These are phyloP conservation scores for Hemaris fuciformis DNA, from an alignment of 2,888 invertebrate genomes.

Conservation along the genomic window DNA sequence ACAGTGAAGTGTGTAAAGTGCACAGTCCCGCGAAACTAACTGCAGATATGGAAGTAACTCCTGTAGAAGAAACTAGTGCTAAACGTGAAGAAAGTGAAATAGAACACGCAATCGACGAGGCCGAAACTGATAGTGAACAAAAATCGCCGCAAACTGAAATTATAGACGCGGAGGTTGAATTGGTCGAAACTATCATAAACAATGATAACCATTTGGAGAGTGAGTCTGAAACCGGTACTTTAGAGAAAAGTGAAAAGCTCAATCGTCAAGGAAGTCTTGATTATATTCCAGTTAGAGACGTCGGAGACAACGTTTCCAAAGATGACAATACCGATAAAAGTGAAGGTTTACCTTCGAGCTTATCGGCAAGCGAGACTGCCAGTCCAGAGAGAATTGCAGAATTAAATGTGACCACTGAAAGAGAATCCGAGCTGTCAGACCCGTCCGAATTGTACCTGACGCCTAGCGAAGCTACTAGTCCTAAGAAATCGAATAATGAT, in stretches of 20 bases:
- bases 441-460: constrained; percentile 86
- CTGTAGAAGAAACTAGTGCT: constrained; percentile 57
- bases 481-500: constrained; percentile 55
- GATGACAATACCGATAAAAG: constrained; percentile 75
- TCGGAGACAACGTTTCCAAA: constrained; percentile 63
- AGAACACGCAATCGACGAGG: constrained; percentile 60
- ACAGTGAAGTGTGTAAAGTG: constrained; percentile 85
- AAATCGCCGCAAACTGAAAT: constrained; percentile 36
- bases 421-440: constrained; percentile 85
- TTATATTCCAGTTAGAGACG: constrained; percentile 76
- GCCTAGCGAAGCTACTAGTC: constrained; percentile 83
- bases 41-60: constrained; percentile 44
- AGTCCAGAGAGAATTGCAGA: constrained; percentile 72
- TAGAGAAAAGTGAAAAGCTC: constrained; percentile 61
- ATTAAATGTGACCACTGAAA: constrained; percentile 65
- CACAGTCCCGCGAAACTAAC: constrained; percentile 74
- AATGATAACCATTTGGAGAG: constrained; percentile 63
- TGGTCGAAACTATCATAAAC: constrained; percentile 56
- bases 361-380: constrained; percentile 73
- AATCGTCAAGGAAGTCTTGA: constrained; percentile 73
- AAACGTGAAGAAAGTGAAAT: constrained; percentile 51
- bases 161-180: constrained; percentile 42
- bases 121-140: constrained; percentile 33
- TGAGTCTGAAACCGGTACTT: constrained; percentile 66
- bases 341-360: constrained; percentile 74